Evolutionary conservation across 2,888 invertebrate genomes (phyloP), one percentile per base, ranked within the genome.

Genomic region (Platerodrilus igneus): DNA sequence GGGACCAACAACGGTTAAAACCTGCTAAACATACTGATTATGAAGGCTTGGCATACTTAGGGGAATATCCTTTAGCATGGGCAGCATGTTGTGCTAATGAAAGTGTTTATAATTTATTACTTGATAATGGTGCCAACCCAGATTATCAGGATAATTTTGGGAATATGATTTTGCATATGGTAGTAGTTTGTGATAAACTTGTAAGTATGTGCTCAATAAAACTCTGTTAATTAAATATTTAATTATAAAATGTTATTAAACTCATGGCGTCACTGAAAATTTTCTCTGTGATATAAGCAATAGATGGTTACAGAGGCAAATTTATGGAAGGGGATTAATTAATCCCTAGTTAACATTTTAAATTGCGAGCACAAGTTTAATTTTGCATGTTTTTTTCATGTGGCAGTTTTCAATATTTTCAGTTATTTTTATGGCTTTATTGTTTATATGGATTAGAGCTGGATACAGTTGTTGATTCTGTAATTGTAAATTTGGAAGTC

Each of bases 101-200:
- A 68, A 91, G 93, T 32, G 94, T 95, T 7, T 99, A 99, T 65
- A 97, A 99, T 71, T 76, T 94, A 43, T 75, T 99, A 2, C 72
- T 96, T 35, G 93, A 95, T 56, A 82, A 82, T 28, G 94, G 88
- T 1, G 94, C 96, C 0, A 85, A 97, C 69, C 97, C 97, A 0
- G 94, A 99, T 66, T 76, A 83, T n/a, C 89, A 92, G 64, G 97
- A 99, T 66, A 82, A 88, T 0, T 96, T 94, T 61, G 99, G 99
- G 7, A 99, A 99, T 65, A 96, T 94, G 81, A 92, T 96, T 48
- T 75, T 99, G n/a, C 99, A 99, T 64, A 96, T 99, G 94, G 93
- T 97, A 20, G 97, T 99, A 21, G 95, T 99, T 43, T 87, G 92
- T 62, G 94, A 97, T 70, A 95, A 96, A 70, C 71, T 93, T 75